phyloP scores from a whole-genome alignment of 2,113 vertebrate genomes.

The Callipepla californica region DNA sequence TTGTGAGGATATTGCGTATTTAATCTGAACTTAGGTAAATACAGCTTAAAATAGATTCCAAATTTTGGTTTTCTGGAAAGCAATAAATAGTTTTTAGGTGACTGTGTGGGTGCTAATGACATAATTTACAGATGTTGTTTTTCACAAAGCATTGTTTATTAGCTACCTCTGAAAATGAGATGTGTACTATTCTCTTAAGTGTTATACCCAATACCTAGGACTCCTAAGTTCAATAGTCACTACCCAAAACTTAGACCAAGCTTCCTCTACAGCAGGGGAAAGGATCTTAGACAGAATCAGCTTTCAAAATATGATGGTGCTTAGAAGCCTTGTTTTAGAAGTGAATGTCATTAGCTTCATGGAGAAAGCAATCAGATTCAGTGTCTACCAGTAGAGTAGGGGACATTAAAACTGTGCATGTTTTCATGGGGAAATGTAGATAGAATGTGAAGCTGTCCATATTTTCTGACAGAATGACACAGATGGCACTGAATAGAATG shows the following conservation, averaged over 20 bases:
- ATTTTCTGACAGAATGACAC: not conserved
- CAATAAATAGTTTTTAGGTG: not conserved
- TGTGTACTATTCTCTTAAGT: not conserved
- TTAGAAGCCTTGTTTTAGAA: not conserved
- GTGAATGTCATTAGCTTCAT: not conserved
- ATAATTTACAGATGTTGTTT: not conserved
- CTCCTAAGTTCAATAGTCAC: not conserved
- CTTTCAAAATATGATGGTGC: not conserved
- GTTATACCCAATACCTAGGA: not conserved
- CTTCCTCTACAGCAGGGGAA: not conserved
- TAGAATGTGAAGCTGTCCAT: not conserved
- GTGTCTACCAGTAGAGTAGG: not conserved
- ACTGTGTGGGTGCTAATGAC: not conserved
- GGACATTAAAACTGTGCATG: not conserved
- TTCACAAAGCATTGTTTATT: not conserved
- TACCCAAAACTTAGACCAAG: not conserved
- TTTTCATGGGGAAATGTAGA: not conserved
- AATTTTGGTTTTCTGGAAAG: conserved; percentile 3
- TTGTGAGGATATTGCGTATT: not conserved
- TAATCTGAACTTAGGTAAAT: conserved; percentile 6
- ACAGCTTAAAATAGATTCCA: not conserved
- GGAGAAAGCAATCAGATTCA: not conserved
- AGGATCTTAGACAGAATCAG: not conserved
- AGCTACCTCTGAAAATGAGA: not conserved
- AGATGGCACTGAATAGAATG: not conserved